Evolutionary conservation across 2,113 vertebrate genomes (phyloP).

Genomic region (Stomatorhinus ivindoensis): DNA sequence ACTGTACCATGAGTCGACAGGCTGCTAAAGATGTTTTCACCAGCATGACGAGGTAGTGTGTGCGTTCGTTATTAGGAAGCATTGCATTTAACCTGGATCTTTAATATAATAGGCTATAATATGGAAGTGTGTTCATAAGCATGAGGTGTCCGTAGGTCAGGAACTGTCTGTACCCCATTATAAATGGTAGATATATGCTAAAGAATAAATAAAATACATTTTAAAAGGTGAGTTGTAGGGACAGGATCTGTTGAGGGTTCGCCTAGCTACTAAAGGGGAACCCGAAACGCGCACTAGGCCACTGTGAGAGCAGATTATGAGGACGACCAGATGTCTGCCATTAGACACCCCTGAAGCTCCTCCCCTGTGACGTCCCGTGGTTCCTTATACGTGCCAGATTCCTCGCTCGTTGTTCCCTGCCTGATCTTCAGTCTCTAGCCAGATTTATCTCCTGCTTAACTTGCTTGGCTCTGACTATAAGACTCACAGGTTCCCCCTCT

Average conservation of each 20-base stretch:
- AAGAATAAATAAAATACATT: not conserved
- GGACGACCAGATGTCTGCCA: not conserved
- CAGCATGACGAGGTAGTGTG: not conserved
- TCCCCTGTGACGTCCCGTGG: not conserved
- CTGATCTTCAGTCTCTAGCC: not conserved
- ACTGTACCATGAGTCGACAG: not conserved
- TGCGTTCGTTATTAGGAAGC: not conserved
- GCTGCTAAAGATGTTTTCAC: not conserved
- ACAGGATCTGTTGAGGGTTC: not conserved
- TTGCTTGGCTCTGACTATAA: not conserved
- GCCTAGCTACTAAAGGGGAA: not conserved
- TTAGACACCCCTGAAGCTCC: not conserved
- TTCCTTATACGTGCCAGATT: not conserved
- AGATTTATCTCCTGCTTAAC: not conserved
- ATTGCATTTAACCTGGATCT: not conserved
- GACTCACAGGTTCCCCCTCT: not conserved
- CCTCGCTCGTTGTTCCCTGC: not conserved
- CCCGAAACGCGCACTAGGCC: not conserved
- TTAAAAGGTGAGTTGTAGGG: not conserved
- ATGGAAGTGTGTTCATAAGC: not conserved
- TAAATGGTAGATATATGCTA: not conserved
- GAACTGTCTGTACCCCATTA: not conserved
- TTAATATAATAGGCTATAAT: not conserved
- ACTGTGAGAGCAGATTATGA: not conserved
- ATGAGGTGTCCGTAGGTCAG: not conserved